phyloP scores from a whole-genome alignment of 2,888 invertebrate species.

The Dynastes hyllus region DNA sequence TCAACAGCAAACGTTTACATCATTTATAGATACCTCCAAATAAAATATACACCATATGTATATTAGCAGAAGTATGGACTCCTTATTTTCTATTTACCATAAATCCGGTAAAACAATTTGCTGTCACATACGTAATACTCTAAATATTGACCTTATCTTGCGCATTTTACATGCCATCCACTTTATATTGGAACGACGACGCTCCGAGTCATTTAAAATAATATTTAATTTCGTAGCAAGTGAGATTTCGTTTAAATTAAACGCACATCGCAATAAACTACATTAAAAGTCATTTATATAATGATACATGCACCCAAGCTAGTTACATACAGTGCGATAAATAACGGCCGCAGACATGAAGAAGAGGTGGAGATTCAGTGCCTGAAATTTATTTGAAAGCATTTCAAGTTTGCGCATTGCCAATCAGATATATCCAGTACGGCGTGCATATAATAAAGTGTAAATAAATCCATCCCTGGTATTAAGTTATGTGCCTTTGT shows the following conservation, averaged over 20 bases:
- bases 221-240: slow-evolving; percentile 21
- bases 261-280: not conserved
- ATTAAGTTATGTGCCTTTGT: slow-evolving; percentile 37
- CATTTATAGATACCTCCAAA: too few relatives aligned
- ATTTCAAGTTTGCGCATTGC: slow-evolving; percentile 43
- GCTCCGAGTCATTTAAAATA: slow-evolving; percentile 14
- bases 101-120: not conserved
- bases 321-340: slow-evolving; percentile 28
- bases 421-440: slow-evolving; percentile 43
- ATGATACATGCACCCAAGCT: slow-evolving; percentile 36
- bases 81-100: not conserved
- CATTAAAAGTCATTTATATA: slow-evolving; percentile 30
- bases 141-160: not conserved
- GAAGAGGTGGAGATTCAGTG: slow-evolving; percentile 38
- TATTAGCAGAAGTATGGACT: too few relatives aligned
- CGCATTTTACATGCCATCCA: not conserved
- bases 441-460: slow-evolving; percentile 25
- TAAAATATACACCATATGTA: too few relatives aligned
- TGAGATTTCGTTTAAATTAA: slow-evolving; percentile 33
- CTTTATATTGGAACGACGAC: too few relatives aligned
- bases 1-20: too few relatives aligned
- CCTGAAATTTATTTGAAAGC: slow-evolving; percentile 44
- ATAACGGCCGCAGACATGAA: slow-evolving; percentile 28
- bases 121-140: not conserved
- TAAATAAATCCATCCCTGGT: slow-evolving; percentile 42